Percentiles rank a stretch among this genome's conserved stretches.
These are phyloP conservation scores for Ctena decussata DNA, from an alignment of 2,888 invertebrate species.

Conservation along the genomic window DNA sequence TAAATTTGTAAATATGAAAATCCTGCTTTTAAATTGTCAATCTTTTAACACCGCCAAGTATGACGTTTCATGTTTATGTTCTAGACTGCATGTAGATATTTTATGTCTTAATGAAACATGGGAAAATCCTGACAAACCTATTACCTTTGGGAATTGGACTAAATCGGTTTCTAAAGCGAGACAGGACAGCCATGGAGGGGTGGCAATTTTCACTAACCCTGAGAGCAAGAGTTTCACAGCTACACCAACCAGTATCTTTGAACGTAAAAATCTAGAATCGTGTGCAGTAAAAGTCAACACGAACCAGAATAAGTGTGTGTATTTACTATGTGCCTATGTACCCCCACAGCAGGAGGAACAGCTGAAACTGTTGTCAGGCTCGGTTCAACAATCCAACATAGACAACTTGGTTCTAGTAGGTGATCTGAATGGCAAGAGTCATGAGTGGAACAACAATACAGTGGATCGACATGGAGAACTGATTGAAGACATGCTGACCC, in stretches of 20 bases:
- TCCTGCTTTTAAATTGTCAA: background rate
- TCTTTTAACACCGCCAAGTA: background rate
- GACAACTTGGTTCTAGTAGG: constrained; percentile 9
- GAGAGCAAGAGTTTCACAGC: background rate
- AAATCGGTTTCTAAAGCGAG: background rate
- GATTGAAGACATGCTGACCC: constrained; percentile 21
- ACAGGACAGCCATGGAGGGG: background rate
- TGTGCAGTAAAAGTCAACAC: background rate
- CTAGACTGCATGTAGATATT: background rate
- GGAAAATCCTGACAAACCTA: background rate
- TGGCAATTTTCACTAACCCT: background rate
- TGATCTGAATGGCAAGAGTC: constrained; percentile 29
- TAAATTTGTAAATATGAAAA: background rate
- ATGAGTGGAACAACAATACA: constrained; percentile 18
- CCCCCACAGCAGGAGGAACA: constrained; percentile 22
- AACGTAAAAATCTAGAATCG: background rate
- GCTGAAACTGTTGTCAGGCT: background rate
- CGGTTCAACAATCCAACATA: background rate
- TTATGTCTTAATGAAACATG: constrained; percentile 1
- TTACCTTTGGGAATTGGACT: background rate
- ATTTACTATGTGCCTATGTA: constrained; percentile 4
- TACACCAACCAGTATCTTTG: background rate
- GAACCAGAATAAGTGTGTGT: background rate
- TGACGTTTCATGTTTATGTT: background rate
- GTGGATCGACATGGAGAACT: constrained; percentile 13